A percentile compares a stretch with the other conserved stretches of the same genome.
Conservation (phyloP, 2,113 vertebrate species). For the Cercopithecus mona region DNA sequence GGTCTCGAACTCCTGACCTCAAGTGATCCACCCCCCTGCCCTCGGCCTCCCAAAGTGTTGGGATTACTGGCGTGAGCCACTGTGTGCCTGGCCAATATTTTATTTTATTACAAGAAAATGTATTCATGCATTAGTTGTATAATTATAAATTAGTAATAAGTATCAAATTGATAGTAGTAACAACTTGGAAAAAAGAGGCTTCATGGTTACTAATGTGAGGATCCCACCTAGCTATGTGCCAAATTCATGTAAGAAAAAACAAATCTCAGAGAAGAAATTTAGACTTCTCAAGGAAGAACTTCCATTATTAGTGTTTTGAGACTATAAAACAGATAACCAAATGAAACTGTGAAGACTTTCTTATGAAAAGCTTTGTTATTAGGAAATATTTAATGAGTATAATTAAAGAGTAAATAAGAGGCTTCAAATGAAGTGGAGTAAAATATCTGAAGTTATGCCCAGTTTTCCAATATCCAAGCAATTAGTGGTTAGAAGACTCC, state of each 20-base stretch:
- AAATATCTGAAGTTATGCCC: not conserved
- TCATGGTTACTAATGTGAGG: not conserved
- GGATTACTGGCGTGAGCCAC: no score
- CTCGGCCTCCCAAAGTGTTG: no score
- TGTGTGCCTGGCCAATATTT: no score
- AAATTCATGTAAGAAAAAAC: not conserved
- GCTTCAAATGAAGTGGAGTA: not conserved
- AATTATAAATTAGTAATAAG: constrained; percentile 3
- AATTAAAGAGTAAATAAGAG: not conserved
- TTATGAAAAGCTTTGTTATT: not conserved
- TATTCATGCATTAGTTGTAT: not conserved
- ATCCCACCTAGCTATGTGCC: not conserved
- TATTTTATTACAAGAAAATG: not conserved
- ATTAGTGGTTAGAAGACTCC: not conserved
- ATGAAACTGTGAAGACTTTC: not conserved
- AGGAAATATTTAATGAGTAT: not conserved
- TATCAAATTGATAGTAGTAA: not conserved
- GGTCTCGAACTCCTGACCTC: no score
- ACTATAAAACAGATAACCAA: constrained; percentile 28
- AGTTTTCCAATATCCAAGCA: constrained; percentile 7
- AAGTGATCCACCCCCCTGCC: no score
- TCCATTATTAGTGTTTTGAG: not conserved
- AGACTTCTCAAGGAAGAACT: constrained; percentile 12
- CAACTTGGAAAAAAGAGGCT: not conserved
- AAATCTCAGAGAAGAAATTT: not conserved